Evolutionary conservation across 1,140 invertebrate genomes (phyloP).

Genomic region (Lineus longissimus): DNA sequence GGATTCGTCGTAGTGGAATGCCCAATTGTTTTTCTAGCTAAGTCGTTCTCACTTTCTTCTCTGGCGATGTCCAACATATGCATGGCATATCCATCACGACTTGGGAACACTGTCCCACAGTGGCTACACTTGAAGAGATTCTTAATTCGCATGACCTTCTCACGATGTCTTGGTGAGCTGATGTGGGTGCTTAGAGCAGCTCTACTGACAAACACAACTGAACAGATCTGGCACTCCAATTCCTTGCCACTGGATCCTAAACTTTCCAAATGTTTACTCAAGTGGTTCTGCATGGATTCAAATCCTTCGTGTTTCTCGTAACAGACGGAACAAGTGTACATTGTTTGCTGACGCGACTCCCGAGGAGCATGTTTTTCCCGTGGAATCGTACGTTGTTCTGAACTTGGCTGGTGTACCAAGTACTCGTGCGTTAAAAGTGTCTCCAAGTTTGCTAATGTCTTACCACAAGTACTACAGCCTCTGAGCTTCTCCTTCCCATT

Average conservation of each 20-base stretch:
- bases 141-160: constrained; percentile 11
- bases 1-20: too few species aligned
- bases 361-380: neutral
- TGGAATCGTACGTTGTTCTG: neutral
- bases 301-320: neutral
- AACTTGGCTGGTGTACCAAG: neutral
- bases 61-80: constrained; percentile 29
- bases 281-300: neutral
- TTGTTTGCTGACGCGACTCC: neutral
- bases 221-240: neutral
- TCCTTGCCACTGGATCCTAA: neutral
- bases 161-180: neutral
- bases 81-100: constrained; percentile 26
- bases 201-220: neutral
- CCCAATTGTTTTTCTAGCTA: neutral
- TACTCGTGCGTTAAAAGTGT: neutral
- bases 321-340: neutral
- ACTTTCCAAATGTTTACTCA: neutral
- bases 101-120: constrained; percentile 22
- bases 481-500: neutral
- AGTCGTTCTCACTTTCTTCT: constrained; percentile 14
- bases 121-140: constrained; percentile 23
- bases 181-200: neutral
- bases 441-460: neutral
- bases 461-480: neutral